These are phyloP conservation scores for Cephalotes varians DNA, from an alignment of 2,888 invertebrate species.

Conservation along the genomic window DNA sequence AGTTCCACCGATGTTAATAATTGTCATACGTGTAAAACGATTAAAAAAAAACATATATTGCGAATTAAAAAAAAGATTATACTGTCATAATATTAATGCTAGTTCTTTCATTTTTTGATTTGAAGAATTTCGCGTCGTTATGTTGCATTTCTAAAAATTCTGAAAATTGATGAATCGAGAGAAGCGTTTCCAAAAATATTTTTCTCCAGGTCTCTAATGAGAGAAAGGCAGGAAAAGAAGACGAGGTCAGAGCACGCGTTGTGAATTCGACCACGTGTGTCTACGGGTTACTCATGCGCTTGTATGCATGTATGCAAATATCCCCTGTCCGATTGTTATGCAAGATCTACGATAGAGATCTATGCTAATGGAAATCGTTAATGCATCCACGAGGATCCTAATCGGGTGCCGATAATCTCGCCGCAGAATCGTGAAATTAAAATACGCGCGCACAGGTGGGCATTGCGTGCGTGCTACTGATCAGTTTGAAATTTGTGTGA, in stretches of 20 bases:
- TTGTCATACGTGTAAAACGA: neutral
- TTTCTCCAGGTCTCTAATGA: neutral
- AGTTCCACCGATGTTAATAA: neutral
- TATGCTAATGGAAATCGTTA: slow-evolving; percentile 84
- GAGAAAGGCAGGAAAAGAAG: slow-evolving; percentile 18
- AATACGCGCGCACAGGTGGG: slow-evolving; percentile 82
- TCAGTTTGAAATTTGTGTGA: slow-evolving; percentile 62
- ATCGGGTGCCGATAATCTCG: slow-evolving; percentile 75
- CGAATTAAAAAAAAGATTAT: neutral
- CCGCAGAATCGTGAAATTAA: slow-evolving; percentile 78
- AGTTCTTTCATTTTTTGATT: neutral
- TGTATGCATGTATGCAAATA: slow-evolving; percentile 56
- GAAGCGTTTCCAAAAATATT: neutral
- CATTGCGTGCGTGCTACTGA: slow-evolving; percentile 74
- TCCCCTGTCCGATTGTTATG: slow-evolving; percentile 69
- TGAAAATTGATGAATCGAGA: neutral
- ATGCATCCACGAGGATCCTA: slow-evolving; percentile 80
- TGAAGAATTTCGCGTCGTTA: neutral
- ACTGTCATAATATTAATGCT: neutral
- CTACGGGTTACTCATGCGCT: slow-evolving; percentile 62
- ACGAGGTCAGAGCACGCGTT: slow-evolving; percentile 37
- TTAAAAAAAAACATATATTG: neutral
- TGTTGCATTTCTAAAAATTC: neutral
- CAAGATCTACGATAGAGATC: slow-evolving; percentile 81
- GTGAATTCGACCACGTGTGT: slow-evolving; percentile 75